Conservation (phyloP, 64 coral and sea anemone genomes). For the Montipora capricornis region DNA sequence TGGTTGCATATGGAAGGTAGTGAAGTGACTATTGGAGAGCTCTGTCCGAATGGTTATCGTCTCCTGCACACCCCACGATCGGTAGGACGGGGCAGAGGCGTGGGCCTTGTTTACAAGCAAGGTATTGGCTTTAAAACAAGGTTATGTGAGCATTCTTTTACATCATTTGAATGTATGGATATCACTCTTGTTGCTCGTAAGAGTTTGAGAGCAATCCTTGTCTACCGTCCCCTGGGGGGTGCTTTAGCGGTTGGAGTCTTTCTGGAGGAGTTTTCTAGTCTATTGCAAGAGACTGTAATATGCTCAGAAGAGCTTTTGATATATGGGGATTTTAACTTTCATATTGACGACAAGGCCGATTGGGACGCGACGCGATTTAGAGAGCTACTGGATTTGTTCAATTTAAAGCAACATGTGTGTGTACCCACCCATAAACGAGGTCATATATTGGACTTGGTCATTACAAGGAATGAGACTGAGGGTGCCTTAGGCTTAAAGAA, state of each 20-base stretch:
- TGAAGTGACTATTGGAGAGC: conserved; percentile 46
- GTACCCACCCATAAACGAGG: too few relatives aligned
- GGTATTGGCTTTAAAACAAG: conserved; percentile 35
- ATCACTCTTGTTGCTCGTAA: conserved; percentile 44
- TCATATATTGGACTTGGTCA: too few relatives aligned
- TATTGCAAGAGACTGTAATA: conserved; percentile 29
- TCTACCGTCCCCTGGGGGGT: conserved; percentile 16
- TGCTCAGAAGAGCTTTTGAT: conserved; percentile 45
- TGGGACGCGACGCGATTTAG: conserved; percentile 13
- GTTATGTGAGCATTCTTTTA: conserved; percentile 44
- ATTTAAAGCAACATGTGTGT: too few relatives aligned
- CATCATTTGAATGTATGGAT: conserved; percentile 27
- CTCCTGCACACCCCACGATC: conserved; percentile 20
- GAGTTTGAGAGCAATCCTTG: conserved; percentile 28
- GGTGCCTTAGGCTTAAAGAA: too few relatives aligned
- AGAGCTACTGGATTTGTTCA: not conserved
- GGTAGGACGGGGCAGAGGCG: conserved; percentile 10
- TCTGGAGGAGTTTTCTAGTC: conserved; percentile 27
- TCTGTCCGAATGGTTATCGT: conserved; percentile 51
- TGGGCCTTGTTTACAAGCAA: conserved; percentile 53
- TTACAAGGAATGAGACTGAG: too few relatives aligned
- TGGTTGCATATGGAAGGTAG: conserved; percentile 17
- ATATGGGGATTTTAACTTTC: conserved; percentile 24
- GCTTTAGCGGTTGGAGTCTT: not conserved
- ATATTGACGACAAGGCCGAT: conserved; percentile 17